Base-by-base conservation (phyloP, 1,140 invertebrate genomes). In the Himalopsyche phryganea region DNA sequence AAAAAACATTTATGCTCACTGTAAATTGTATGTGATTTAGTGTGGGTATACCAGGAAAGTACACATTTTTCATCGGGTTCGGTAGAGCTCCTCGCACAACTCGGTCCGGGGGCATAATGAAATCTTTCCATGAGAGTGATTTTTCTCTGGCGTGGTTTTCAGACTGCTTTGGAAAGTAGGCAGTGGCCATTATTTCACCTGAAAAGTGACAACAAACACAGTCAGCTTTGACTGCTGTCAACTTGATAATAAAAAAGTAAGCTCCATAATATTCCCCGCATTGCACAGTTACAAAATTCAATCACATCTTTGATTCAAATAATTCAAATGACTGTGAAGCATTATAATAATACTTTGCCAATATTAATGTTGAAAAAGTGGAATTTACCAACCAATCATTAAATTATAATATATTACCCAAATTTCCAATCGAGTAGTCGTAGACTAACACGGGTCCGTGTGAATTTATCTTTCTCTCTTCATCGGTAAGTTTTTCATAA, bases 21-120 rank as follows among this genome's bases (percentile, higher is more conserved):
- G 73, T 83, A 69, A 95, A 93, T 14, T 84, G 74, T 20, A 98
- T 77, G 71, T 95, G 86, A 66, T 86, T 87, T 63, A 97, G 77
- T 0, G 91, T 93, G 0, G 95, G 94, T 71, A 98, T 98, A 20
- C 96, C 95, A 20, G 89, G 88, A 70, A 86, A 92, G 66, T 89
- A 88, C 4, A 89, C 77, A 66, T 90, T 83, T 10, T 86, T 66
- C 20, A 81, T 77, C 0, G 87, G 85, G 60, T 83, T 85, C 0
- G 85, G 81, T 70, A 87, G 81, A 45, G 94, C 75, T 0, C 92
- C 92, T 62, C 88, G 88, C 1, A 85, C 75, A 7, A 95, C 76
- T 44, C 83, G 71, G 0, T 83, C 71, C 9, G 66, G 66, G 0
- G 86, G 77, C 1, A 91, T 75, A 0, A 78, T 66, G 19, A 91